Base-by-base conservation (phyloP, 2,888 invertebrate species). In the Apodemia hepburni region DNA sequence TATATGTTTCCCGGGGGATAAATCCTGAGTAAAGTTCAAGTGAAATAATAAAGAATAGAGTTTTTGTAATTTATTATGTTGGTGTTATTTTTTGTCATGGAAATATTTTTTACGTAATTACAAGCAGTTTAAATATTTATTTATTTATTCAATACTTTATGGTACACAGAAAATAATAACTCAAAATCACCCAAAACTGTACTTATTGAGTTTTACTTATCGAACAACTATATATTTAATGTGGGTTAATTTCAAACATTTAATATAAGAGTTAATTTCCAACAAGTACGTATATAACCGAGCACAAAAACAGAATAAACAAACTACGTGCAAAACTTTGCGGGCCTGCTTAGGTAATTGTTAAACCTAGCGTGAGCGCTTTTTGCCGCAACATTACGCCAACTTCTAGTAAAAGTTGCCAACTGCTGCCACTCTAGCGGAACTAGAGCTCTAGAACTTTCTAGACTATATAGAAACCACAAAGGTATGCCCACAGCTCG, bases 311-410 rank as follows among this genome's bases (percentile, higher is more conserved):
- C 80, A 76, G 75, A 76, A 79, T 76, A 81, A 78, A 80, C 81
- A 81, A 79, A 81, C 80, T 73, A 42, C 49, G 68, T 75, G 73
- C 69, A 71, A 80, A 85, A 86, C 79, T 84, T 83, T 80, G 72
- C 74, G 73, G 66, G 70, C 75, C 81, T 89, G 89, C 90, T 89
- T 89, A 88, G 86, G 85, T 88, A 88, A 89, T 89, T 88, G 89
- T 89, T 88, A 85, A 89, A 86, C 86, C 83, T 85, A 85, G 79
- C 88, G 84, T 85, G 82, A 81, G 80, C 85, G 87, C 85, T 88
- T 89, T 89, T 87, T 87, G 84, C 88, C 85, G 76, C 86, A 85
- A 81, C 86, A 84, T 87, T 87, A 89, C 87, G 77, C 81, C 81
- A 84, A 86, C 87, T 85, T 77, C 77, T 76, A 75, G 79, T 69